These are phyloP conservation scores for Sinotaia quadrata DNA, from an alignment of 2,888 invertebrate species.

Conservation along the genomic window DNA sequence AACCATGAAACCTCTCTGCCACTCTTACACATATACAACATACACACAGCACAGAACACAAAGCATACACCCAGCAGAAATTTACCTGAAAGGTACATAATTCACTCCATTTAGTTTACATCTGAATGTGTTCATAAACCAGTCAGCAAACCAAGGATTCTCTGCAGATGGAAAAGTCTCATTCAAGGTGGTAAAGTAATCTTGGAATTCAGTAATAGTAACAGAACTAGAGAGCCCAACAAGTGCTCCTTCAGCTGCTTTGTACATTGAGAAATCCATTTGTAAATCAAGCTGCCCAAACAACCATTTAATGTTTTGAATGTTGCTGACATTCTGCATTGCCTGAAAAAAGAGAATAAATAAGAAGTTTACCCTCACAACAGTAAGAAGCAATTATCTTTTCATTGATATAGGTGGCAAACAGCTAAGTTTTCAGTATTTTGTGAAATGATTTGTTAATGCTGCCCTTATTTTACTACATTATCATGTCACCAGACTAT, in stretches of 20 bases:
- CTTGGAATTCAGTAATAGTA: constrained; percentile 53
- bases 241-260: constrained; percentile 47
- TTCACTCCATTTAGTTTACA: constrained; percentile 43
- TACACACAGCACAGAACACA: not conserved
- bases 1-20: no score
- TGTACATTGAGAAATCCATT: constrained; percentile 23
- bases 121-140: constrained; percentile 61
- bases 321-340: not conserved
- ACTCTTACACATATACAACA: no score
- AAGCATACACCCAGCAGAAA: not conserved
- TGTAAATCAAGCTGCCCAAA: constrained; percentile 48
- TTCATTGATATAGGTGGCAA: no score
- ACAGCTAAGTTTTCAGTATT: no score
- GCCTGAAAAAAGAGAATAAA: not conserved
- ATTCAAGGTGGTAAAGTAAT: constrained; percentile 49
- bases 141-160: constrained; percentile 64
- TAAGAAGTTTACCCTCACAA: no score
- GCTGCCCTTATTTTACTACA: no score
- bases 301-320: constrained; percentile 56
- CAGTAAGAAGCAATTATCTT: no score
- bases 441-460: no score
- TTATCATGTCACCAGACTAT: no score
- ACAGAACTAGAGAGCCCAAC: constrained; percentile 44
- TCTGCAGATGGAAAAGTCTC: constrained; percentile 44
- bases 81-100: constrained; percentile 30